phyloP scores from a whole-genome alignment of 2,888 invertebrate species.

The Nomada lathburiana region DNA sequence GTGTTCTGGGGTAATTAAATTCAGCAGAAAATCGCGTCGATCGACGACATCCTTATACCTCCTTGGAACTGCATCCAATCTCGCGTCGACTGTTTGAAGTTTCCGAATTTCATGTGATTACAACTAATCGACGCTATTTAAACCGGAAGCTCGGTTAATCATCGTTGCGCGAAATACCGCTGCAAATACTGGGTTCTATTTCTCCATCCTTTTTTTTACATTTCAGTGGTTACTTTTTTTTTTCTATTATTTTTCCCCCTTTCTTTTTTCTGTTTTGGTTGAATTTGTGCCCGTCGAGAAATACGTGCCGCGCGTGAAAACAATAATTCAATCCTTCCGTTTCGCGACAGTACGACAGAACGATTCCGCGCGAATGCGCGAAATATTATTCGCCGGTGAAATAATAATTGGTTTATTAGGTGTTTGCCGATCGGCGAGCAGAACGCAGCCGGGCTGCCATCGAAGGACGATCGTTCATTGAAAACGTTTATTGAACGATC shows the following conservation, averaged over 20 bases:
- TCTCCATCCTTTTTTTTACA: neutral
- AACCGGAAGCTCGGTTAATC: slow-evolving; percentile 13
- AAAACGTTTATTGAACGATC: slow-evolving; percentile 16
- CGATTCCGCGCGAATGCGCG: slow-evolving; percentile 27
- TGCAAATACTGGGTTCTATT: neutral
- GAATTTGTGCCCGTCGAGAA: slow-evolving; percentile 28
- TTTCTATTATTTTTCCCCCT: neutral
- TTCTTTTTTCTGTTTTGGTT: neutral
- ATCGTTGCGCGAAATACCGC: neutral
- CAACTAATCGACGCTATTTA: slow-evolving; percentile 1
- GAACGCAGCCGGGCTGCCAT: slow-evolving; percentile 14
- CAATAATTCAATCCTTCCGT: slow-evolving; percentile 41
- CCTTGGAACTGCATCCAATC: neutral
- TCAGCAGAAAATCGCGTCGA: slow-evolving; percentile 31
- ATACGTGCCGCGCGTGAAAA: slow-evolving; percentile 37
- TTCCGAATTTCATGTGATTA: neutral
- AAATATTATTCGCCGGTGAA: slow-evolving; percentile 41
- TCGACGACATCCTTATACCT: slow-evolving; percentile 45
- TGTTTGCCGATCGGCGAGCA: slow-evolving; percentile 18
- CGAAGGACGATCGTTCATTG: slow-evolving; percentile 26
- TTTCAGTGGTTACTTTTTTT: too few relatives aligned
- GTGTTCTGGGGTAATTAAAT: neutral
- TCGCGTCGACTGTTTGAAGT: neutral
- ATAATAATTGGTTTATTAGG: slow-evolving; percentile 49
- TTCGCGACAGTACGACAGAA: slow-evolving; percentile 28